Evolutionary conservation across 1,140 invertebrate species (phyloP).

Genomic region (Mylabris phalerata): DNA sequence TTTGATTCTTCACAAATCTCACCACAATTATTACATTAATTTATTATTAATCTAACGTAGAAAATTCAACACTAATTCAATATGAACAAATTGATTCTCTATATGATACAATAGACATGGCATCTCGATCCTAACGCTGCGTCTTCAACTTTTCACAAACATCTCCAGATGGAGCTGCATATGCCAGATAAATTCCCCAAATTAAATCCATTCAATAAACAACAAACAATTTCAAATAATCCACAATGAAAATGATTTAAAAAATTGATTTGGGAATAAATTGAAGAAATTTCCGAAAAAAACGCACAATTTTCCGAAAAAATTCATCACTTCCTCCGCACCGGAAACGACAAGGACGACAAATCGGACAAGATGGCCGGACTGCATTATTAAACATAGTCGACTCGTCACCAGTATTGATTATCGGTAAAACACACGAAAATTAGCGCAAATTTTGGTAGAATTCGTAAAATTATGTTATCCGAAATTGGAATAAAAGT

Average conservation of each 20-base stretch:
- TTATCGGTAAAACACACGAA: neutral
- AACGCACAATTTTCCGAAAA: neutral
- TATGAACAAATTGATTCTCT: slow-evolving; percentile 26
- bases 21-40: too few species aligned
- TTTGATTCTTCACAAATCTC: too few species aligned
- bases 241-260: too few species aligned
- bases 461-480: too few species aligned
- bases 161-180: slow-evolving; percentile 6
- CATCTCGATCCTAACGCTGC: slow-evolving; percentile 25
- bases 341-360: slow-evolving; percentile 10
- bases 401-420: slow-evolving; percentile 13
- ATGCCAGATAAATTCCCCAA: neutral
- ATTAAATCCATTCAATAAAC: too few species aligned
- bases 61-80: slow-evolving; percentile 16
- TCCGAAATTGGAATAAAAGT: too few species aligned
- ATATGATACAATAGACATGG: neutral
- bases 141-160: neutral
- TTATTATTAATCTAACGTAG: too few species aligned
- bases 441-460: too few species aligned
- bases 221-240: too few species aligned
- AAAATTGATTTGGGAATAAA: too few species aligned
- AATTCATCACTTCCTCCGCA: slow-evolving; percentile 1
- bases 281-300: neutral
- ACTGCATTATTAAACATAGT: slow-evolving; percentile 1
- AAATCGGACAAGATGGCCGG: slow-evolving; percentile 6